Evolutionary conservation across 2,113 vertebrate genomes (phyloP).

Genomic region (Geococcyx californianus): DNA sequence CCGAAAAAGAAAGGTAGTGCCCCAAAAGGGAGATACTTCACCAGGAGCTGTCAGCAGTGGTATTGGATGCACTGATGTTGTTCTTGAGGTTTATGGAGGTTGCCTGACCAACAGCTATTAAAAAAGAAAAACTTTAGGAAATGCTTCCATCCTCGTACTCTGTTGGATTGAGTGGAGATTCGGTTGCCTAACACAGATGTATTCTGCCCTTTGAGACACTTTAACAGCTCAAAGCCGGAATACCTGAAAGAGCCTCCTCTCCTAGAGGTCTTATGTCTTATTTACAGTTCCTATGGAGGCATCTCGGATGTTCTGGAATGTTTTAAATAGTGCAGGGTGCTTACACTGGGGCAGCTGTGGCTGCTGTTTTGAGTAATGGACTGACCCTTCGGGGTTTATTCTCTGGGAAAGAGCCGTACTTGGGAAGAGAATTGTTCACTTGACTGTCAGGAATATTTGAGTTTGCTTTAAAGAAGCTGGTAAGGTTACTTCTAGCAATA

Average conservation of each 20-base stretch:
- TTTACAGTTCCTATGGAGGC: neutral
- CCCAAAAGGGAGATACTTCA: neutral
- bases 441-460: neutral
- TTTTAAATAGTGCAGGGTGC: neutral
- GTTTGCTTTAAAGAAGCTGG: neutral
- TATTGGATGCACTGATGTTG: neutral
- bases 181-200: neutral
- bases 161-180: neutral
- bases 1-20: neutral
- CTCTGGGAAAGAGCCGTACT: neutral
- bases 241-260: neutral
- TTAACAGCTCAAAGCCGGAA: neutral
- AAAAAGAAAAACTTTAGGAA: neutral
- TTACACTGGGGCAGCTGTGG: neutral
- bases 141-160: neutral
- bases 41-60: neutral
- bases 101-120: neutral
- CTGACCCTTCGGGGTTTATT: neutral
- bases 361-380: neutral
- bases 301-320: neutral
- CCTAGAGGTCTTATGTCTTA: neutral
- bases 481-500: neutral
- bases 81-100: neutral
- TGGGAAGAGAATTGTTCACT: neutral
- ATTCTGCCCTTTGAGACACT: neutral